Conservation (phyloP, 2,797 vertebrate genomes). For the Halcyon leucocephala region DNA sequence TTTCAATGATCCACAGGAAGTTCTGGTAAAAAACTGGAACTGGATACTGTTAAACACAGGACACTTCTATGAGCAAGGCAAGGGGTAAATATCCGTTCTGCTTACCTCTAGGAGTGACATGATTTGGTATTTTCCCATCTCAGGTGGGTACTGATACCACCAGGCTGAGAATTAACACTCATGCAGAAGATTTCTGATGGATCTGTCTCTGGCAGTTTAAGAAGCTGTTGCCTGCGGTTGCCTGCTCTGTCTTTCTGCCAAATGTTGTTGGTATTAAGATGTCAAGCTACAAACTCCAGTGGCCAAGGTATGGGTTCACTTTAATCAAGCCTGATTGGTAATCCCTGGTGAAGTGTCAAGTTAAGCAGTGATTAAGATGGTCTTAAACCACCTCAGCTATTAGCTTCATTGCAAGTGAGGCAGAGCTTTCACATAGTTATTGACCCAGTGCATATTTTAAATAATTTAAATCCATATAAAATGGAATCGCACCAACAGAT, state of each 20-base stretch:
- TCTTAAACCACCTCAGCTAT: conserved; percentile 36
- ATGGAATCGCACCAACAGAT: not conserved
- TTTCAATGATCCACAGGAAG: not conserved
- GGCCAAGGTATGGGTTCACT: conserved; percentile 4
- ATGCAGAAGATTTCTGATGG: not conserved
- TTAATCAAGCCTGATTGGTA: conserved; percentile 52
- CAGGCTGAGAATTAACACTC: not conserved
- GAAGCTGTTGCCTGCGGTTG: not conserved
- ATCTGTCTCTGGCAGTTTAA: not conserved
- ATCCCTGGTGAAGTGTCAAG: not conserved
- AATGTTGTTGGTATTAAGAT: conserved; percentile 25
- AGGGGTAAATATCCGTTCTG: not conserved
- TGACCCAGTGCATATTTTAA: conserved; percentile 34
- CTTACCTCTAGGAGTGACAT: not conserved
- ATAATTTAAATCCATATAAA: conserved; percentile 31
- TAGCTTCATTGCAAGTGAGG: conserved; percentile 9
- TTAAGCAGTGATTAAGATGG: conserved; percentile 38
- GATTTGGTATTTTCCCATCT: not conserved
- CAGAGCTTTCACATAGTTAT: conserved; percentile 6
- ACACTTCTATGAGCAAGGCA: not conserved
- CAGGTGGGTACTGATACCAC: not conserved
- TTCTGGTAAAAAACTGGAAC: not conserved
- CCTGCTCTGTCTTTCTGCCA: not conserved
- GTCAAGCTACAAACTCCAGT: not conserved
- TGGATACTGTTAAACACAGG: not conserved